Percentiles rank a stretch among this genome's conserved stretches.
Conservation (phyloP, 1,140 invertebrate genomes). For the Cyphomyrmex costatus region DNA sequence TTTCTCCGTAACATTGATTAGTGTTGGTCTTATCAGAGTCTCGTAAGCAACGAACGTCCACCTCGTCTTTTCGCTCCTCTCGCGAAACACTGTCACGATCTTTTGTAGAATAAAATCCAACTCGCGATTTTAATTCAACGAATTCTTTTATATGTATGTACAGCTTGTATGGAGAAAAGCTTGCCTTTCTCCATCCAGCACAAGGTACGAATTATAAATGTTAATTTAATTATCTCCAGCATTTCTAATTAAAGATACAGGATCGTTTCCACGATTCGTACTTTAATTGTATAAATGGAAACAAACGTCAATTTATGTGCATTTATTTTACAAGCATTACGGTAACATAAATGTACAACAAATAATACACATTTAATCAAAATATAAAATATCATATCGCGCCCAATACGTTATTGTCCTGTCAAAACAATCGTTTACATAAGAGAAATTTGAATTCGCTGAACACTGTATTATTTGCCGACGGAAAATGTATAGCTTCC, state of each 20-base stretch:
- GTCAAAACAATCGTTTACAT: neutral
- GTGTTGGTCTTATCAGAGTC: slow-evolving; percentile 41
- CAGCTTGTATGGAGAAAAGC: neutral
- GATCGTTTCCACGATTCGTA: neutral
- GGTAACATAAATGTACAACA: neutral
- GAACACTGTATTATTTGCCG: neutral
- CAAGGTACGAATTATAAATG: neutral
- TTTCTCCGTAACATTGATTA: slow-evolving; percentile 58
- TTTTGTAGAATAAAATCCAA: neutral
- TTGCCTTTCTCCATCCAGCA: too few relatives aligned
- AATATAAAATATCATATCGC: slow-evolving; percentile 9
- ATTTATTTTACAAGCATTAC: neutral
- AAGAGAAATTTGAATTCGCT: slow-evolving; percentile 13
- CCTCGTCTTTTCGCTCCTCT: slow-evolving; percentile 8
- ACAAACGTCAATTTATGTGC: neutral
- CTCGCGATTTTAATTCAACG: neutral
- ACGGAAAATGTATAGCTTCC: neutral
- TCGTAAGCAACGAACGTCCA: slow-evolving; percentile 38
- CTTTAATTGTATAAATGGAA: neutral
- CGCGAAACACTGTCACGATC: neutral
- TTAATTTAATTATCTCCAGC: neutral
- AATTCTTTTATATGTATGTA: neutral
- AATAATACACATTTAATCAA: neutral
- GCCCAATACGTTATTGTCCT: neutral
- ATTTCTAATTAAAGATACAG: neutral